Percentiles rank a stretch among this genome's conserved stretches.
These are phyloP conservation scores for Phlogophora meticulosa DNA, from an alignment of 2,888 invertebrate species.

Conservation along the genomic window DNA sequence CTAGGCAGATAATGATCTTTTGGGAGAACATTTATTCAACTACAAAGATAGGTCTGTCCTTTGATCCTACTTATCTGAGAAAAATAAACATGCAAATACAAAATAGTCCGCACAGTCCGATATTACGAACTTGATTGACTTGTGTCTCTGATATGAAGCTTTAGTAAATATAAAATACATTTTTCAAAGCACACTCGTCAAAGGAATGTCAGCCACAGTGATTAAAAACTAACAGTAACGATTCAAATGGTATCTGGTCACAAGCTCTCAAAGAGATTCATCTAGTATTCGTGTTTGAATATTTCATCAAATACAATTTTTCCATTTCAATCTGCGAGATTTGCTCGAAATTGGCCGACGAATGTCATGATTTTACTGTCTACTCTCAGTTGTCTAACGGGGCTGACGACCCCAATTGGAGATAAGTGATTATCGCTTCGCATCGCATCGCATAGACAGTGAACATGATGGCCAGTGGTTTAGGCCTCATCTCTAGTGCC, in stretches of 20 bases:
- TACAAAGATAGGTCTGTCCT: too few species aligned
- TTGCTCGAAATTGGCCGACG: background rate
- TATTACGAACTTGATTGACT: too few species aligned
- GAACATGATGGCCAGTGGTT: too few species aligned
- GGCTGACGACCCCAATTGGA: too few species aligned
- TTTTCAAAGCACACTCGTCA: constrained; percentile 3
- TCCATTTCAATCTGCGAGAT: background rate
- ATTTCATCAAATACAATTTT: constrained; percentile 7
- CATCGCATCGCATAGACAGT: too few species aligned
- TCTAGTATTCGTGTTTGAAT: constrained; percentile 5
- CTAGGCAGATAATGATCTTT: too few species aligned
- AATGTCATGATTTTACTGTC: background rate
- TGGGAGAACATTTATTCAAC: too few species aligned
- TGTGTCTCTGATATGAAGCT: too few species aligned
- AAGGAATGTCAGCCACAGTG: background rate
- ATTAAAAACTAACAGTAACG: constrained; percentile 17
- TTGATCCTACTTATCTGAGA: too few species aligned
- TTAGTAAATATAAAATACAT: background rate
- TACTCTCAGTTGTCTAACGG: background rate
- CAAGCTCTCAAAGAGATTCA: background rate
- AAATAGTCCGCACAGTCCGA: too few species aligned
- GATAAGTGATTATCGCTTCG: background rate
- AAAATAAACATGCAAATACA: too few species aligned
- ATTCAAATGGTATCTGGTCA: constrained; percentile 2
- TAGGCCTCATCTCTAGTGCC: too few species aligned